Base-by-base conservation (phyloP, 2,797 vertebrate species). In the Lithobates sylvaticus region DNA sequence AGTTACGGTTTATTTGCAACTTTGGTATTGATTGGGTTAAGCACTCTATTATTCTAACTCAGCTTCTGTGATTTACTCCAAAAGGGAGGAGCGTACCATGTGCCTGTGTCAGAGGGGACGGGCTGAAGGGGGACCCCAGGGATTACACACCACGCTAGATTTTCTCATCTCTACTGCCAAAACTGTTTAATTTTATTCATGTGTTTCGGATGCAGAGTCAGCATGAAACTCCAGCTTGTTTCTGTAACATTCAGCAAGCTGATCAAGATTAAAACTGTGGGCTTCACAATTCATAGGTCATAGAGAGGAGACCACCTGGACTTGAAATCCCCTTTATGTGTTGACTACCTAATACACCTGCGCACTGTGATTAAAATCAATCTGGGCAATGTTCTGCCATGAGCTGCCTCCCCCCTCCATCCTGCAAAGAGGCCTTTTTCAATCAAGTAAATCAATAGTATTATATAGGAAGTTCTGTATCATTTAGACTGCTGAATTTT, bases 151-250 rank as follows among this genome's bases (percentile, higher is more conserved):
- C 86, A 84, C 36, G 44, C 69, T 87, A 80, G 58, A 84, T 58
- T 80, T 87, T 87, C 86, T 87, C 86, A 76, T 84, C 76, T 67
- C 7, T 47, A 21, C 34, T 80, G 86, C 86, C 86, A 87, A 70
- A 79, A 76, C 71, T 76, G 64, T 87, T 84, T 87, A 87, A 87
- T 87, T 75, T 87, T 87, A 87, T 87, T 87, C 86, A 87, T 87
- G 86, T 87, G 86, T 76, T 87, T 87, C 76, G 86, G 81, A 87
- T 87, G 86, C 86, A 84, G 77, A 87, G 81, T 87, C 86, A 87
- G 86, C 86, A 87, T 83, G 85, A 86, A 86, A 77, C 73, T 15
- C 2, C 29, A 87, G 69, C 39, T 77, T 29, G 36, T 58, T 78
- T 73, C 81, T 82, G 50, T 27, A 86, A 78, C 42, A 67, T 64